Evolutionary conservation across 2,888 invertebrate genomes (phyloP), one percentile per base, ranked within the genome.

Genomic region (Graphium colonna): DNA sequence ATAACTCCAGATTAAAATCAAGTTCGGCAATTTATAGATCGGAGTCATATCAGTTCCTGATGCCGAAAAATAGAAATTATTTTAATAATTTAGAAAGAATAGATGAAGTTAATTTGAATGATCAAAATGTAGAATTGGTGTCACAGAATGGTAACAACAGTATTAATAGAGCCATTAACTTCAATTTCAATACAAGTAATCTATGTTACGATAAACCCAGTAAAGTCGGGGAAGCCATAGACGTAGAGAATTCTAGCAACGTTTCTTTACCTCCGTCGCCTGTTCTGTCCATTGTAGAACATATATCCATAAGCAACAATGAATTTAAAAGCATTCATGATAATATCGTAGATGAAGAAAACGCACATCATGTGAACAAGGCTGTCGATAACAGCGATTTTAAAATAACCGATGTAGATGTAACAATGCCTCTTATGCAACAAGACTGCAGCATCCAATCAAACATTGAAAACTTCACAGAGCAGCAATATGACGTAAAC

Each of bases 261-360:
- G 55, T 81, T 0, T 82, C 86, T 1, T 60, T 82, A 15, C 86
- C 86, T 0, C 58, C 75, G 18, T 89, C 88, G 13, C 88, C 88
- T 1, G 87, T 84, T 61, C 59, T 89, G 36, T 88, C 88, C 2
- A 68, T 87, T 8, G 87, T 88, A 2, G 87, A 87, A 71, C 82
- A 81, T 52, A 61, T 89, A 52, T 79, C 84, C 1, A 51, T 87
- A 3, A 75, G 65, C 43, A 79, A 75, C 64, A 77, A 75, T 26
- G 54, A 71, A 4, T 55, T 81, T 3, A 63, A 57, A 15, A 61
- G 41, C 52, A 38, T 61, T 3, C 65, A 65, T 36, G 60, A 73
- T 28, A 49, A 57, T 12, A 39, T 50, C 2, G 57, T 55, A 10
- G 4, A 39, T 36, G 54, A 47, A 39, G 57, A 59, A 15, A 44